Conservation (phyloP, 2,888 invertebrate species). For the Nysson spinosus region DNA sequence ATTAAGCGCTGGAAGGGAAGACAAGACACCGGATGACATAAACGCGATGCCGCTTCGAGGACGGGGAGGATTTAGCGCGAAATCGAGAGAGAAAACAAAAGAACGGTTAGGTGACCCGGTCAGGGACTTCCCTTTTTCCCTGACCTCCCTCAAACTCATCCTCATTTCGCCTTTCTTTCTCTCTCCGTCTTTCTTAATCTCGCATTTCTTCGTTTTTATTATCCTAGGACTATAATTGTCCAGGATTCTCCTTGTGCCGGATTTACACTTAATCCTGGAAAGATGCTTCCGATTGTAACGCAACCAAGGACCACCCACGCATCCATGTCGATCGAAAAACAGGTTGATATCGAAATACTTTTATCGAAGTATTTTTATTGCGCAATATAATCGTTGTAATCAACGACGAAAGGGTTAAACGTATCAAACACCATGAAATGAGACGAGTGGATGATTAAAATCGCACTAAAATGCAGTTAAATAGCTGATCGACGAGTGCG, state of each 20-base stretch:
- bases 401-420: too few relatives aligned
- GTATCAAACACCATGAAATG: too few relatives aligned
- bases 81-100: constrained; percentile 42
- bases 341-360: too few relatives aligned
- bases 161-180: constrained; percentile 13
- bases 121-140: constrained; percentile 68
- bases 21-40: constrained; percentile 32
- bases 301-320: too few relatives aligned
- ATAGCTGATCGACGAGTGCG: constrained; percentile 3
- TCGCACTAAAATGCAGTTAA: constrained; percentile 7
- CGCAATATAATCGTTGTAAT: too few relatives aligned
- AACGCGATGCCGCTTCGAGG: constrained; percentile 29
- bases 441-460: too few relatives aligned
- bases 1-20: constrained; percentile 34
- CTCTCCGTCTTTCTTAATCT: constrained; percentile 6
- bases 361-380: too few relatives aligned
- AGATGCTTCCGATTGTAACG: too few relatives aligned
- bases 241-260: too few relatives aligned
- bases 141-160: constrained; percentile 64
- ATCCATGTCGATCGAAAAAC: too few relatives aligned
- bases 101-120: constrained; percentile 66
- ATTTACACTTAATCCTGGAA: too few relatives aligned
- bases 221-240: too few relatives aligned
- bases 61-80: constrained; percentile 30
- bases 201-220: background rate